phyloP scores from a whole-genome alignment of 2,113 vertebrate species.

The Coturnix japonica region DNA sequence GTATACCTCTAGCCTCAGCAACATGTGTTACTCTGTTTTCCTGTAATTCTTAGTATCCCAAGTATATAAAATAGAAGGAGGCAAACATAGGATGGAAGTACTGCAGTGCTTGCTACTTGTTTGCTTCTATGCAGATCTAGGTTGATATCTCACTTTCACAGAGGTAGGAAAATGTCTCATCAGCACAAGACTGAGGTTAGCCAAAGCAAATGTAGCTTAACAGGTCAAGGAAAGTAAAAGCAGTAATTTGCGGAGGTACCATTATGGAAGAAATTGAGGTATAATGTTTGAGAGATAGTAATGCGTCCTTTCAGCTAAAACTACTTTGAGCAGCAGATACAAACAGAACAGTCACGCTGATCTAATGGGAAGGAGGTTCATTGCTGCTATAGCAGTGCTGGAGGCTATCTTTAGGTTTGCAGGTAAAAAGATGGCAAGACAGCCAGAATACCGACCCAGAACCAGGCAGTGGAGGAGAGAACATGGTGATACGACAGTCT shows the following conservation, averaged over 20 bases:
- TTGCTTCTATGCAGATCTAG: not conserved
- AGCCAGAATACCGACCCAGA: not conserved
- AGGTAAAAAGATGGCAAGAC: not conserved
- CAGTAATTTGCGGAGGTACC: not conserved
- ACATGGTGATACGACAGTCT: not conserved
- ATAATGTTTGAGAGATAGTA: not conserved
- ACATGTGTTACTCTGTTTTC: not conserved
- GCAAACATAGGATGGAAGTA: not conserved
- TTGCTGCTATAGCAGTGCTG: not conserved
- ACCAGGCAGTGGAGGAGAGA: not conserved
- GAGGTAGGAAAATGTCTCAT: not conserved
- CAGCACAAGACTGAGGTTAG: not conserved
- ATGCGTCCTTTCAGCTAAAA: not conserved
- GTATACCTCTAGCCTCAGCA: not conserved
- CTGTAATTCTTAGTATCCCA: not conserved
- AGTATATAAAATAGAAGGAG: not conserved
- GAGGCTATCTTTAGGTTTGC: not conserved
- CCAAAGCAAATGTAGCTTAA: not conserved
- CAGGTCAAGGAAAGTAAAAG: not conserved
- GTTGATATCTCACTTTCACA: not conserved
- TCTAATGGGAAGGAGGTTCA: not conserved
- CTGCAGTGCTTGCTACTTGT: not conserved
- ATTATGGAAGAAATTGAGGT: not conserved
- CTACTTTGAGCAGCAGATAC: not conserved
- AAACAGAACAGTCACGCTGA: not conserved